phyloP scores from a whole-genome alignment of 37 sponge, comb jelly and placozoan genomes.

The Halichondria panicea region DNA sequence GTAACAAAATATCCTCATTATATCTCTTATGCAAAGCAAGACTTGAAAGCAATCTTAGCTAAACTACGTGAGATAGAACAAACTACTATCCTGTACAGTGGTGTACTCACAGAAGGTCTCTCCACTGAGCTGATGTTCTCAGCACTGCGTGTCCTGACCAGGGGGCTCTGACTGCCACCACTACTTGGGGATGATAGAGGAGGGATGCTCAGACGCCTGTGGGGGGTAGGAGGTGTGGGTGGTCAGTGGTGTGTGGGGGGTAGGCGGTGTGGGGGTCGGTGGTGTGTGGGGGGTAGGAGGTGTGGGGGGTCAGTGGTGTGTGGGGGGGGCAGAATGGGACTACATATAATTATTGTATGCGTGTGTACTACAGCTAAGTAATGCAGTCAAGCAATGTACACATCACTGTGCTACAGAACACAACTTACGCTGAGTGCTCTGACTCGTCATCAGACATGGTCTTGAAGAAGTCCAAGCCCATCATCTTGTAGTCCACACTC shows the following conservation, averaged over 20 bases:
- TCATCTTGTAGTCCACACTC: constrained; percentile 11
- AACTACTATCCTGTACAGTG: background rate
- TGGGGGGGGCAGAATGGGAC: no score
- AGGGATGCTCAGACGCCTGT: constrained; percentile 27
- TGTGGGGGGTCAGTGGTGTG: no score
- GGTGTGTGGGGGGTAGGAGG: background rate
- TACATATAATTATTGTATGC: background rate
- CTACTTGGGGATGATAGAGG: constrained; percentile 28
- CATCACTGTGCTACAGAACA: background rate
- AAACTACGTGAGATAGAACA: no score
- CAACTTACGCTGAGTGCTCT: constrained; percentile 20
- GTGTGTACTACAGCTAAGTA: no score
- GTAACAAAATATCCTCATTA: no score
- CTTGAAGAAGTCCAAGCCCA: constrained; percentile 11
- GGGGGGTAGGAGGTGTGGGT: no score
- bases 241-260: no score
- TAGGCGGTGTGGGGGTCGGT: constrained; percentile 6
- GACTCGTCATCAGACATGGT: constrained; percentile 27
- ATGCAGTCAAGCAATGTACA: background rate
- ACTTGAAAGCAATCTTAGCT: no score
- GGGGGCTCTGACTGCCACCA: constrained; percentile 3
- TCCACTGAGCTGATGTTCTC: constrained; percentile 13
- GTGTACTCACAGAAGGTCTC: constrained; percentile 36
- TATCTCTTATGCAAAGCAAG: no score
- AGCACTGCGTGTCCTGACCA: constrained; percentile 34